phyloP scores from a whole-genome alignment of 2,113 vertebrate species.

The Protobothrops flavoviridis region DNA sequence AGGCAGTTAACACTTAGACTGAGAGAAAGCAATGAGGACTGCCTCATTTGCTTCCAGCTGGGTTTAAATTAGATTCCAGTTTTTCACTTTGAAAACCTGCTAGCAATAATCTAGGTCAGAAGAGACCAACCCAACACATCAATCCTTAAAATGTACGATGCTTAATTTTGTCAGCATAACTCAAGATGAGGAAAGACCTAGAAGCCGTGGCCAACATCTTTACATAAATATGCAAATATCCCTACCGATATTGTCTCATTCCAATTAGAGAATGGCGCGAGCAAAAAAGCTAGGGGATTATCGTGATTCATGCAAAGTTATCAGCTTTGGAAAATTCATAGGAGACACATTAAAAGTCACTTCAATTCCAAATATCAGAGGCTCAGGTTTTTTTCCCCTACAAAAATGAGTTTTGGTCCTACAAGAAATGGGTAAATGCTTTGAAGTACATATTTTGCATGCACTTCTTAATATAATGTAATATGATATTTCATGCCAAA shows the following conservation, averaged over 20 bases:
- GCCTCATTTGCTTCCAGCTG: conserved; percentile 38
- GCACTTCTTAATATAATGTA: background rate
- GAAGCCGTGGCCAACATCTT: background rate
- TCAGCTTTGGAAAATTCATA: background rate
- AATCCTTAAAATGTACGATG: conserved; percentile 33
- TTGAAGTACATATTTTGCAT: background rate
- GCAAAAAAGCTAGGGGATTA: background rate
- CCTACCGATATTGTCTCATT: conserved; percentile 18
- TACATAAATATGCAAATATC: conserved; percentile 16
- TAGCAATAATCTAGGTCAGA: conserved; percentile 22
- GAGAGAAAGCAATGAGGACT: conserved; percentile 31
- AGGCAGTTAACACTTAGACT: conserved; percentile 30
- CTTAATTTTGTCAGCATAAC: conserved; percentile 20
- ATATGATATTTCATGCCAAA: background rate
- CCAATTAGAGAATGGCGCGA: background rate
- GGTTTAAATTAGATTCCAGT: conserved; percentile 50
- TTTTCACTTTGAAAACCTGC: conserved; percentile 35
- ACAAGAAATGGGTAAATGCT: background rate
- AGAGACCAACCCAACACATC: conserved; percentile 18
- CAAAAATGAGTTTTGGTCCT: background rate
- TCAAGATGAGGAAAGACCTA: background rate
- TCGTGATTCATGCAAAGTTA: background rate
- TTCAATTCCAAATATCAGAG: background rate
- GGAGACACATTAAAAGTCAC: background rate
- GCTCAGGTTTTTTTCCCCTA: background rate